Percentiles rank a stretch among this genome's conserved stretches.
These are phyloP conservation scores for Pseudomyrmex sp. DNA, from an alignment of 1,140 invertebrate species.

Conservation along the genomic window DNA sequence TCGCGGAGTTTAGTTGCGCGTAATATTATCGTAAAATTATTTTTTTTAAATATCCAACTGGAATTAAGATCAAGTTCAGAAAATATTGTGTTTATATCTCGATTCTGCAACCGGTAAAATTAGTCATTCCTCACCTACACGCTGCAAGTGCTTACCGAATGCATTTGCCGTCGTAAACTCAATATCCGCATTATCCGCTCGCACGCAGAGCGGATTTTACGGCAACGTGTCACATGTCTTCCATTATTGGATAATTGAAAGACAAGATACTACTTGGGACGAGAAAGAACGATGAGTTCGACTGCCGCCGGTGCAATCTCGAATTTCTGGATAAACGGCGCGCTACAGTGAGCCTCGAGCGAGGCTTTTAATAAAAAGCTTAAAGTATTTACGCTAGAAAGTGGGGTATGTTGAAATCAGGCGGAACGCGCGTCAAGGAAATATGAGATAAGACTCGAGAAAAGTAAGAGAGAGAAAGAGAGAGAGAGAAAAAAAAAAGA, in stretches of 20 bases:
- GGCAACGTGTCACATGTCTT: not conserved
- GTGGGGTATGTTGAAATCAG: too few species aligned
- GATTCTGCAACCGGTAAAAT: too few species aligned
- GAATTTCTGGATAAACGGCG: slow-evolving; percentile 37
- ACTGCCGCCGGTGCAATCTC: not conserved
- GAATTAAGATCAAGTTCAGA: too few species aligned
- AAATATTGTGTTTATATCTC: too few species aligned
- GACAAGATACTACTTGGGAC: not conserved
- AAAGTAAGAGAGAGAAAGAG: not conserved
- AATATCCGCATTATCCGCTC: not conserved
- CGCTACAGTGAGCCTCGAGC: not conserved
- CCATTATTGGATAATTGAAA: slow-evolving; percentile 48
- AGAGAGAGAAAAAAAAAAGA: not conserved
- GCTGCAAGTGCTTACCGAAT: slow-evolving; percentile 17
- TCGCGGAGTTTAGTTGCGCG: not conserved
- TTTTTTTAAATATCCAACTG: not conserved
- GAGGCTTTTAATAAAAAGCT: not conserved
- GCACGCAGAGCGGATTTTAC: not conserved
- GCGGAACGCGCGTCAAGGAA: not conserved
- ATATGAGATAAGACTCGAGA: not conserved
- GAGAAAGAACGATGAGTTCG: not conserved
- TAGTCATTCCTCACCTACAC: too few species aligned
- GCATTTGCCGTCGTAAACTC: not conserved
- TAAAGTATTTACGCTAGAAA: not conserved
- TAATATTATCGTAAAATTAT: not conserved